Base-by-base conservation (phyloP, 2,113 vertebrate species). In the Anolis carolinensis region DNA sequence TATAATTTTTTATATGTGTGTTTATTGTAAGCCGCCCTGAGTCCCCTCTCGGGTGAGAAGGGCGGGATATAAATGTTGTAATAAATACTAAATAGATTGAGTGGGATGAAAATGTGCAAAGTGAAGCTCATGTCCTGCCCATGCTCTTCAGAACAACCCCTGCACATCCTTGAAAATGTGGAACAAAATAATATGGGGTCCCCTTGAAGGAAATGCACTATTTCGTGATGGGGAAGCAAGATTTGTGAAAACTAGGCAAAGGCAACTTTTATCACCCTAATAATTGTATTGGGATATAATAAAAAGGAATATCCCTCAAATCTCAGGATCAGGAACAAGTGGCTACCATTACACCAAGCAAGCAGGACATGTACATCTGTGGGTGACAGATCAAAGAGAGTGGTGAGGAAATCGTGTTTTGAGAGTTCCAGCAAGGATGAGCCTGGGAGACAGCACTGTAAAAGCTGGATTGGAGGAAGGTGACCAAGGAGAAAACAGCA, bases 331-430 rank as follows among this genome's bases (percentile, higher is more conserved):
- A 16, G 13, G 11, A 55, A 55, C 52, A 59, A 18, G 55, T 59
- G 55, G 18, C 55, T 13, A 59, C 55, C 55, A 59, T 59, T 5
- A 36, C 7, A 2, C 13, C 23, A 23, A 4, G 36, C 23, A 39
- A 20, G 14, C 50, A 89, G 89, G 84, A 86, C 88, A 83, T 81
- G 84, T 30, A 68, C 79, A 80, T 73, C 83, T 80, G 1, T 73
- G 81, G 84, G 63, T 70, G 92, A 89, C 36, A 88, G 77, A 84
- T 81, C 78, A 89, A 39, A 87, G 83, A 67, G 86, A 65, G 82
- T 84, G 2, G 7, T 82, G 86, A 71, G 72, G 78, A 92, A 86
- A 90, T 82, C 75, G 65, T 71, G 74, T 89, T 74, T 82, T 59
- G 74, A 2, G 87, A 82, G 62, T 85, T 83, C 70, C 70, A 76